Evolutionary conservation across 2,113 vertebrate genomes (phyloP).

Genomic region (Microcebus ravelobensis): DNA sequence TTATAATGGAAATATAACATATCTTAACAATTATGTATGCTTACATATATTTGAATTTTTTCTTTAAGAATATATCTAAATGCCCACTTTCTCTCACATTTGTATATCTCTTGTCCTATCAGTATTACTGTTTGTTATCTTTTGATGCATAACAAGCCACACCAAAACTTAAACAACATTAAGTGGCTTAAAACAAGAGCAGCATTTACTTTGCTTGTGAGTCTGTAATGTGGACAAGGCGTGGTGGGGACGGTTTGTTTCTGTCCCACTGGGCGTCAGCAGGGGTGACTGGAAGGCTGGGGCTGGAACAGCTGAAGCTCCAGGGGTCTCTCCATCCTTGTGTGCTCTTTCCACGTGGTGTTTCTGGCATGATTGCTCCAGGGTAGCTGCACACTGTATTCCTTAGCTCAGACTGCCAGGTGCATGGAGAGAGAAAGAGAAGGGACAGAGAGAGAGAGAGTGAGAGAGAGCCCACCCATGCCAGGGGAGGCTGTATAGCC

Average conservation of each 20-base stretch:
- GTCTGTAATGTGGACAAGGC: neutral
- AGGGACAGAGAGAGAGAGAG: neutral
- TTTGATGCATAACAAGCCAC: neutral
- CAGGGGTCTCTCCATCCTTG: neutral
- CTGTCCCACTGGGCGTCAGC: neutral
- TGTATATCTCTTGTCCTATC: neutral
- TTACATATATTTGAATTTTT: neutral
- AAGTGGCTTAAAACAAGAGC: neutral
- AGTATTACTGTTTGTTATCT: neutral
- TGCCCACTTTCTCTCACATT: neutral
- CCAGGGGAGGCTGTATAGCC: neutral
- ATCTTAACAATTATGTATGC: neutral
- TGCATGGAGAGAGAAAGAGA: neutral
- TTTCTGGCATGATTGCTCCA: neutral
- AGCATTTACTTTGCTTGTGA: neutral
- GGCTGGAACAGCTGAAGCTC: neutral
- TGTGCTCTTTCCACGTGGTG: neutral
- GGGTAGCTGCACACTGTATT: neutral
- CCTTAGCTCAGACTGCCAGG: neutral
- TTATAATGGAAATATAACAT: neutral
- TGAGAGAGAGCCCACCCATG: neutral
- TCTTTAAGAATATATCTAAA: neutral
- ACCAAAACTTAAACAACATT: neutral
- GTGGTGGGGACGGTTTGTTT: neutral
- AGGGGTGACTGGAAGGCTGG: neutral